Conservation (phyloP, 92 coral and sea anemone genomes). For the Nematostella vectensis region DNA sequence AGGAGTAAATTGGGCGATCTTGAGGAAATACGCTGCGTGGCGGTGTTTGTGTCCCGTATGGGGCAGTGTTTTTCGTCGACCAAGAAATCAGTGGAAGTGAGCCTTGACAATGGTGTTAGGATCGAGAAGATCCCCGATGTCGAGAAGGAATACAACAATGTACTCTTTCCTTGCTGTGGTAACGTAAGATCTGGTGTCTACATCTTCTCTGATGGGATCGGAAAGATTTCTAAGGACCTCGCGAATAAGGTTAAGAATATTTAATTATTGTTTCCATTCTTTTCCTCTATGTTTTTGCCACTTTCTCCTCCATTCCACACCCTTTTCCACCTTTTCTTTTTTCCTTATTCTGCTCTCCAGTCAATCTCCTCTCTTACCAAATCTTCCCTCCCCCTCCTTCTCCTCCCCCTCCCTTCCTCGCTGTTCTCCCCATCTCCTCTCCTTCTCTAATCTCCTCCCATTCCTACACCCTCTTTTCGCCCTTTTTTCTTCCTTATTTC, state of each 20-base stretch:
- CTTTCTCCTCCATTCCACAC: too few relatives aligned
- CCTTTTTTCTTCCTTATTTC: too few relatives aligned
- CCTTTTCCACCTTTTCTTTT: too few relatives aligned
- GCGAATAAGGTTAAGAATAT: constrained; percentile 53
- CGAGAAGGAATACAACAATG: constrained; percentile 25
- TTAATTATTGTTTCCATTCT: neutral
- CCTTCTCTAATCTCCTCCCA: too few relatives aligned
- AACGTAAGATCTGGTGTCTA: constrained; percentile 47
- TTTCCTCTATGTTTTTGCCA: too few relatives aligned
- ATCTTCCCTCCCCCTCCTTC: too few relatives aligned
- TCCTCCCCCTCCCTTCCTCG: too few relatives aligned
- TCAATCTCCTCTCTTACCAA: too few relatives aligned
- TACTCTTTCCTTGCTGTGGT: constrained; percentile 43
- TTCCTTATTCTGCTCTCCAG: too few relatives aligned
- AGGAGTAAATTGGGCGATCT: constrained; percentile 75
- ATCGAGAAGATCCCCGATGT: constrained; percentile 54
- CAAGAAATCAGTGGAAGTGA: constrained; percentile 70
- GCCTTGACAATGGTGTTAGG: constrained; percentile 45
- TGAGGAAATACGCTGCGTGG: constrained; percentile 78
- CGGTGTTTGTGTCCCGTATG: constrained; percentile 92
- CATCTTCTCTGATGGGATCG: constrained; percentile 91
- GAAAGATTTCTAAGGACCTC: constrained; percentile 64
- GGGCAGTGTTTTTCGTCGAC: constrained; percentile 98
- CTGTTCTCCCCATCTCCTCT: too few relatives aligned
- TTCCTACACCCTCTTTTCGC: too few relatives aligned